Conservation (phyloP, 1,140 invertebrate species). For the Drosophila navojoa region DNA sequence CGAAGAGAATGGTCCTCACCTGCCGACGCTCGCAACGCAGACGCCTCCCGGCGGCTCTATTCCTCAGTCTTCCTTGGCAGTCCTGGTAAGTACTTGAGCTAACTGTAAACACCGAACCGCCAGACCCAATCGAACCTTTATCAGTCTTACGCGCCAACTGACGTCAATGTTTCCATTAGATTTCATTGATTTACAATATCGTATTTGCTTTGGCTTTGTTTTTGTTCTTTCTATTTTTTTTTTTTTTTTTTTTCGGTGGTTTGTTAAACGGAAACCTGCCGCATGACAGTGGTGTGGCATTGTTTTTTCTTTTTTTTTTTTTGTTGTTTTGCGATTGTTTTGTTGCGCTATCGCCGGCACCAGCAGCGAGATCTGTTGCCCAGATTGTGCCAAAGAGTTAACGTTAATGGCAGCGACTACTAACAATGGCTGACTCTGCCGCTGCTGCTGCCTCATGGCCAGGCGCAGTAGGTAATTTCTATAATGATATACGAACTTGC, state of each 20-base stretch:
- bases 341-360: conserved; percentile 23
- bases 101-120: neutral
- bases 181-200: conserved; percentile 74
- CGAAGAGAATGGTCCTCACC: conserved; percentile 94
- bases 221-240: conserved; percentile 7
- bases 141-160: conserved; percentile 43
- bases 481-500: conserved; percentile 83
- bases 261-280: conserved; percentile 27
- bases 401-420: conserved; percentile 78
- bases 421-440: conserved; percentile 68
- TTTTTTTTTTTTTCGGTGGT: conserved; percentile 18
- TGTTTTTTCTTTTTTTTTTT: conserved; percentile 34
- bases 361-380: conserved; percentile 53
- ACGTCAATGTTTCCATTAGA: conserved; percentile 73
- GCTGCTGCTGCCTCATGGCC: conserved; percentile 25
- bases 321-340: conserved; percentile 52
- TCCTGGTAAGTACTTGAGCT: conserved; percentile 88
- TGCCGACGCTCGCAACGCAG: conserved; percentile 89
- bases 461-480: conserved; percentile 78
- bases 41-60: conserved; percentile 92
- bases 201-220: neutral
- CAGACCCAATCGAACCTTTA: conserved; percentile 17
- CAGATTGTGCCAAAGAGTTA: conserved; percentile 78
- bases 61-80: conserved; percentile 95
- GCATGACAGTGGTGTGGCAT: conserved; percentile 31